Percentiles rank a stretch among this genome's conserved stretches.
Conservation (phyloP, 2,797 vertebrate species). For the Thamnophis elegans region DNA sequence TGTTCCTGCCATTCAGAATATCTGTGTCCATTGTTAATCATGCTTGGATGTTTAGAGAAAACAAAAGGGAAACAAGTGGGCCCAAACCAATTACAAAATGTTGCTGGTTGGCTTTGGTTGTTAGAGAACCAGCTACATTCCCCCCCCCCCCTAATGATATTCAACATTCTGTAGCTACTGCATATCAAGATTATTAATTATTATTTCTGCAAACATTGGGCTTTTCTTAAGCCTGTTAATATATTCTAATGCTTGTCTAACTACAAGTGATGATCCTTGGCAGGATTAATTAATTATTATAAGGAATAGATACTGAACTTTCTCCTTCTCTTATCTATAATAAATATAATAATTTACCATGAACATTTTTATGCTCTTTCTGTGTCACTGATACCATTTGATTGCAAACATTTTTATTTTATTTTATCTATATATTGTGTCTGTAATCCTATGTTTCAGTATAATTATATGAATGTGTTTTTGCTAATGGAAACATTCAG, state of each 20-base stretch:
- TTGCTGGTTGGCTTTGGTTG: background rate
- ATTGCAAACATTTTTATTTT: background rate
- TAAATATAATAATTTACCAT: background rate
- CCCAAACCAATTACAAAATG: background rate
- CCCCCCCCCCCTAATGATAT: background rate
- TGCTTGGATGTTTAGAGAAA: background rate
- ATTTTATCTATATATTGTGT: background rate
- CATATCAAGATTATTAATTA: background rate
- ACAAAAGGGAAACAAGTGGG: background rate
- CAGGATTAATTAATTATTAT: background rate
- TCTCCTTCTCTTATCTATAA: background rate
- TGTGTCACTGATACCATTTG: background rate
- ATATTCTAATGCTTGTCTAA: background rate
- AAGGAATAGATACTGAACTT: slow-evolving; percentile 35
- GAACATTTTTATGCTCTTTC: background rate
- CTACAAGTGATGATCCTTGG: background rate
- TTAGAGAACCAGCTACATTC: background rate
- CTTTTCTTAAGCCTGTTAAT: background rate
- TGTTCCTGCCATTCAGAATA: slow-evolving; percentile 24
- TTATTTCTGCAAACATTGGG: background rate
- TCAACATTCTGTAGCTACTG: background rate
- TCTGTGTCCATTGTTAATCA: slow-evolving; percentile 9
- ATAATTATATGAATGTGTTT: background rate
- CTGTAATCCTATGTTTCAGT: background rate
- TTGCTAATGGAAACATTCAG: background rate